Evolutionary conservation across 2,888 invertebrate genomes (phyloP), one percentile per base, ranked within the genome.

Genomic region (Acronicta alni): DNA sequence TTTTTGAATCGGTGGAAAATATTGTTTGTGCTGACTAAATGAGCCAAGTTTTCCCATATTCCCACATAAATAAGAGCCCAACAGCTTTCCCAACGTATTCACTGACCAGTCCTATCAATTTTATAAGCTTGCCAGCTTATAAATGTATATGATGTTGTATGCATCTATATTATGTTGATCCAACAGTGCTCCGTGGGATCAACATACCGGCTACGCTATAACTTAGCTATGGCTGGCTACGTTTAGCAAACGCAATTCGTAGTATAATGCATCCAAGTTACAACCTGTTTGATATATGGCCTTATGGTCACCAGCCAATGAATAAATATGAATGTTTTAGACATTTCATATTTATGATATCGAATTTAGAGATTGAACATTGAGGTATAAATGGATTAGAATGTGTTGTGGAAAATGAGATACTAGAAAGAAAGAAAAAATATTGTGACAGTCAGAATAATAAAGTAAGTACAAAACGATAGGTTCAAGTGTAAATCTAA

Each of bases 271-370:
- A 54, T 54, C 49, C n/a, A 73, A 38, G 43, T 65, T 42, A 57
- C 45, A 63, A 61, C 53, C 32, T 16, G 65, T 41, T 62, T 75
- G 63, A 75, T 62, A 61, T 75, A 75, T 63, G 12, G 45, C 12
- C 52, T 45, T 72, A 45, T 62, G 44, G 43, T 23, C 12, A 14
- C 37, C 35, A 32, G 9, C 46, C 67, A 64, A 65, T 77, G 76
- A 76, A 76, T 76, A 69, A 12, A 30, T 59, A 75, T 77, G 55
- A 77, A 75, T 72, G 69, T 69, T 72, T 59, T 60, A 42, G 47
- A 35, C 47, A 62, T 49, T 64, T 45, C 49, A 57, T 69, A 71
- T 71, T 71, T 71, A 71, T 68, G 45, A 48, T 67, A 43, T 62
- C 46, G 39, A 54, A 46, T 47, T 59, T 58, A 45, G 26, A 39